Evolutionary conservation across 2,797 vertebrate species (phyloP).

Genomic region (Galaxias olidus): DNA sequence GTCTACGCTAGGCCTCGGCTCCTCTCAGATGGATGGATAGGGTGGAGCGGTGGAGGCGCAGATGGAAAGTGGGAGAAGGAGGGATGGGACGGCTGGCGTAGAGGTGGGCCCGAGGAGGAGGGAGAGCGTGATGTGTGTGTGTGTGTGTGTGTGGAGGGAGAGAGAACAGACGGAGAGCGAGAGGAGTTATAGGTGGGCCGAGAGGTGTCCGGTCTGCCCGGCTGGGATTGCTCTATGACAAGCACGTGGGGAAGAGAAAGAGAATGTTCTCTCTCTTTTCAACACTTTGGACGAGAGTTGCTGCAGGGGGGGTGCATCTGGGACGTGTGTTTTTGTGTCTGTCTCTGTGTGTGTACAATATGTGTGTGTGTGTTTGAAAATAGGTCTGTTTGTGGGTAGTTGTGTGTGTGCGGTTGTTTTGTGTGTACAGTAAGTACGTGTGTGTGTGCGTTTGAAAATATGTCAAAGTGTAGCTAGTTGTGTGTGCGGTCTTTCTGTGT

Average conservation of each 20-base stretch:
- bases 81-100: conserved; percentile 57
- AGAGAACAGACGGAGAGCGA: conserved; percentile 46
- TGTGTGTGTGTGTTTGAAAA: neutral
- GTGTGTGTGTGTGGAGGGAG: conserved; percentile 14
- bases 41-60: conserved; percentile 31
- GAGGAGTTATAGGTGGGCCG: conserved; percentile 46
- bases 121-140: conserved; percentile 55
- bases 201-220: conserved; percentile 16
- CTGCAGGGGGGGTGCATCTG: neutral
- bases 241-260: conserved; percentile 7
- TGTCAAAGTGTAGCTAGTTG: too few species aligned
- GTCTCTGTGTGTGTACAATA: conserved; percentile 1
- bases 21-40: conserved; percentile 66
- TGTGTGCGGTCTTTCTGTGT: conserved; percentile 19
- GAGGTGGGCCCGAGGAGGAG: conserved; percentile 42
- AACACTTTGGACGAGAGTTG: too few species aligned
- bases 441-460: neutral
- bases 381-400: neutral
- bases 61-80: conserved; percentile 46
- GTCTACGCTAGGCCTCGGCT: conserved; percentile 64
- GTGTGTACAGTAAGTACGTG: neutral
- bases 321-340: neutral
- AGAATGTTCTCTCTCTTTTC: neutral
- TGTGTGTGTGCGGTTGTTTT: neutral
- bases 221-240: conserved; percentile 37